A percentile compares a stretch with the other conserved stretches of the same genome.
Evolutionary conservation across 2,797 vertebrate genomes (phyloP).

Genomic region (Oreochromis grahami): DNA sequence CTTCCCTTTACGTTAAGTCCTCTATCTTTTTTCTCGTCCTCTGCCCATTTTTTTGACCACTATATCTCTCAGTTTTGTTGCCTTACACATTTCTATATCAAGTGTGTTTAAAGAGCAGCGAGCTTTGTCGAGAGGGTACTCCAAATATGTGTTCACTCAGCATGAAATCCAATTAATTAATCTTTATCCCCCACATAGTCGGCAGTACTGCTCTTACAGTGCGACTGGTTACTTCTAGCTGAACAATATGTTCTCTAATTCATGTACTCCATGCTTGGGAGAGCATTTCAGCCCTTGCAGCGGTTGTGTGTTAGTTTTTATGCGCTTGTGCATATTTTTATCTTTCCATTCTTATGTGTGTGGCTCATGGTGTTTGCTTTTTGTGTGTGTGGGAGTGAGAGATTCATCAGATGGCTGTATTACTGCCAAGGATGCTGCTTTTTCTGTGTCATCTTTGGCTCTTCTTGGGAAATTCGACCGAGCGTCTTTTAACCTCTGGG

Average conservation of each 20-base stretch:
- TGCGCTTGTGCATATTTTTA: not conserved
- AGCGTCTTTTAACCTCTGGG: not conserved
- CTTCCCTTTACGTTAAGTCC: not conserved
- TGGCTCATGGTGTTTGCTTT: not conserved
- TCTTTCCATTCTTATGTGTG: not conserved
- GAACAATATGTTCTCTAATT: conserved; percentile 51
- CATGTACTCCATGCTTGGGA: conserved; percentile 36
- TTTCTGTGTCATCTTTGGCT: not conserved
- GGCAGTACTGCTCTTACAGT: conserved; percentile 14
- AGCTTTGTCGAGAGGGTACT: not conserved
- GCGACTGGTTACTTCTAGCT: conserved; percentile 16
- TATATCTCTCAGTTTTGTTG: not conserved
- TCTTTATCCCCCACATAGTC: not conserved
- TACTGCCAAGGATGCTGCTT: conserved; percentile 16
- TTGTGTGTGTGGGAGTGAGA: conserved; percentile 27
- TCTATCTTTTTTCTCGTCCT: not conserved
- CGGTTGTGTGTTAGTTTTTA: not conserved
- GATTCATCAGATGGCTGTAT: conserved; percentile 19
- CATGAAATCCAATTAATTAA: conserved; percentile 64
- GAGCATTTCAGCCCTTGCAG: conserved; percentile 29
- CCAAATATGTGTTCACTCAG: conserved; percentile 49
- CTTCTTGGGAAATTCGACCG: not conserved
- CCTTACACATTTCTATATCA: not conserved
- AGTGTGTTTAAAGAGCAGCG: conserved; percentile 7
- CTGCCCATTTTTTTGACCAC: not conserved